Base-by-base conservation (phyloP, 2,888 invertebrate genomes). In the Folsomia manolachei region DNA sequence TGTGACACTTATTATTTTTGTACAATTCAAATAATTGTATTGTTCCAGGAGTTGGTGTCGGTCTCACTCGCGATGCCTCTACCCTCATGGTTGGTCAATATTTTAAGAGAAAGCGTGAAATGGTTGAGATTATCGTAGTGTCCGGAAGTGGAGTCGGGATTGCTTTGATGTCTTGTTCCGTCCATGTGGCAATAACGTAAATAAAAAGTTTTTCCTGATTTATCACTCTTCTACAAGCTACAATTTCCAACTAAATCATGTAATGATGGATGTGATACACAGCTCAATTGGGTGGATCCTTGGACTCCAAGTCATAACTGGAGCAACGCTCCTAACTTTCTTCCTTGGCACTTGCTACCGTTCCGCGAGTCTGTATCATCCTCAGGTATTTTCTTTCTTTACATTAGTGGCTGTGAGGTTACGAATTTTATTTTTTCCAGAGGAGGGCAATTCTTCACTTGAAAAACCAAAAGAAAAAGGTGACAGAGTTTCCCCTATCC, bases 1-100 rank as follows among this genome's bases (percentile, higher is more conserved):
- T 62, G 27, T 27, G 11, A 61, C 7, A 69, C n/a, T n/a, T n/a
- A 9, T 11, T 2, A 1, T n/a, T n/a, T n/a, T n/a, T n/a, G n/a
- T n/a, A n/a, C n/a, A n/a, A 1, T 39, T n/a, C n/a, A n/a, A n/a
- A n/a, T n/a, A n/a, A n/a, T n/a, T n/a, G n/a, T n/a, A n/a, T n/a
- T 9, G 56, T 81, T 75, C 70, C 76, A 85, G 92, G 93, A 52
- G 89, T 93, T 69, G 94, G 94, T 71, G 92, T 93, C 71, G 93
- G 93, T 53, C 88, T 94, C 83, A 93, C 92, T 7, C 85, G 93
- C 77, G 93, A 93, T 84, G 92, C 93, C 82, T 91, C 93, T 27
- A 92, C 92, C 62, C 85, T 94, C 81, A 93, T 94, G 92, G 91
- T 94, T 75, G 94, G 93, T 56, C 93, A 93, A 84, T 94, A 94